These are phyloP conservation scores for Sebastes kiyomatsui DNA, from an alignment of 2,797 vertebrate species.

Conservation along the genomic window DNA sequence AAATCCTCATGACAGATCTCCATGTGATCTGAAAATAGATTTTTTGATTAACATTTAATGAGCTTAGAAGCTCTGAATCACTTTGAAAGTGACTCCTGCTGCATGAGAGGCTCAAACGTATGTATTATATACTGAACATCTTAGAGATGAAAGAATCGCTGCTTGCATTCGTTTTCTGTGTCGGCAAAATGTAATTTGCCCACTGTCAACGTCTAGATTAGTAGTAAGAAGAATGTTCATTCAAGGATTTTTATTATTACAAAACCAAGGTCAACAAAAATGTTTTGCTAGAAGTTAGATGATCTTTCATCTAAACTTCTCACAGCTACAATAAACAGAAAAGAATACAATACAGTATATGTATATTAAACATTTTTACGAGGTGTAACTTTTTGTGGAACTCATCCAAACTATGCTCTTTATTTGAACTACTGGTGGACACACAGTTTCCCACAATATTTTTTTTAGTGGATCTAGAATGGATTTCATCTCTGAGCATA, in stretches of 20 bases:
- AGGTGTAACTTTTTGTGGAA: not conserved
- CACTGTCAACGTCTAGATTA: not conserved
- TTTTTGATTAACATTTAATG: slow-evolving; percentile 89
- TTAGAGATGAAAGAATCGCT: not conserved
- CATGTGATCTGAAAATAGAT: slow-evolving; percentile 86
- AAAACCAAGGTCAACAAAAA: not conserved
- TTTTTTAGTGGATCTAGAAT: not conserved
- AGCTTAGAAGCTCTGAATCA: slow-evolving; percentile 83
- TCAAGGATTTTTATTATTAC: not conserved
- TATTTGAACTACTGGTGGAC: not conserved
- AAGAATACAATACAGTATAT: not conserved
- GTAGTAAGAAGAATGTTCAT: not conserved
- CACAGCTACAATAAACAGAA: not conserved
- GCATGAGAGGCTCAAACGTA: slow-evolving; percentile 46
- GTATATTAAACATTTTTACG: not conserved
- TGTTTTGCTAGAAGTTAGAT: not conserved
- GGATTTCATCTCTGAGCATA: not conserved
- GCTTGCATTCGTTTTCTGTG: not conserved
- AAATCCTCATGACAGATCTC: slow-evolving; percentile 84
- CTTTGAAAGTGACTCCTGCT: slow-evolving; percentile 80
- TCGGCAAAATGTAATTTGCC: not conserved
- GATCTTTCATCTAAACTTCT: not conserved
- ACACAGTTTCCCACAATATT: not conserved
- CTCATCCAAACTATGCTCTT: not conserved
- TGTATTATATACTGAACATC: slow-evolving; percentile 49